Base-by-base conservation (phyloP, 2,797 vertebrate species). In the Eutrigla gurnardus region DNA sequence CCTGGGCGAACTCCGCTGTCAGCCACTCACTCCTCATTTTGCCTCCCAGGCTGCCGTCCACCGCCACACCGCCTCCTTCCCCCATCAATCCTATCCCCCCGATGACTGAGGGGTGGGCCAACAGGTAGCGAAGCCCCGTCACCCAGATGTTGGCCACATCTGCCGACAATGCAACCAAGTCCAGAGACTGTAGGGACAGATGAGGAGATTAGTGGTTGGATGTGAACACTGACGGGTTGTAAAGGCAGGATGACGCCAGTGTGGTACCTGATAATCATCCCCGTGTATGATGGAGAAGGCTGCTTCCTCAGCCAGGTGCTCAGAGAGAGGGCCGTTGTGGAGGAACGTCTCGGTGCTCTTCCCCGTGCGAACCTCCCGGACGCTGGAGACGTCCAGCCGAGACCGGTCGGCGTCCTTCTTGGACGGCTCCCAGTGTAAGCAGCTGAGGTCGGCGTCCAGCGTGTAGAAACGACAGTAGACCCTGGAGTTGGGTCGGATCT, bases 61-160 rank as follows among this genome's bases (percentile, higher is more conserved):
- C 95, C 10, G 95, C 90, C 80, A 96, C 88, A 52, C 96, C 77
- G 0, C 95, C 94, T 14, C 96, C 96, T 49, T 96, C 96, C 1
- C 85, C 71, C 66, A 94, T 91, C 32, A 93, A 94, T 74, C 96
- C 94, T 47, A 94, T 85, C 4, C 95, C 93, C 18, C 96, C 94
- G 0, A 93, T 68, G 33, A 88, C 94, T 9, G 96, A 96, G 62
- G 96, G 96, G 73, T 98, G 97, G 64, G 97, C 98, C 84, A 98
- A 91, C 81, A 99, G 92, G 89, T 98, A 99, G 42, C 97, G 95
- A 62, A 99, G 92, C 15, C 98, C 98, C 0, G 98, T 99, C 63
- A 99, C 97, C 98, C 98, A 99, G 93, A 99, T 99, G 91, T 99
- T 99, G 69, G 98, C 96, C 68, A 99, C 97, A 33, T 99, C 98